A percentile compares a stretch with the other conserved stretches of the same genome.
phyloP scores from a whole-genome alignment of 2,797 vertebrate species.

The Mus spretus region DNA sequence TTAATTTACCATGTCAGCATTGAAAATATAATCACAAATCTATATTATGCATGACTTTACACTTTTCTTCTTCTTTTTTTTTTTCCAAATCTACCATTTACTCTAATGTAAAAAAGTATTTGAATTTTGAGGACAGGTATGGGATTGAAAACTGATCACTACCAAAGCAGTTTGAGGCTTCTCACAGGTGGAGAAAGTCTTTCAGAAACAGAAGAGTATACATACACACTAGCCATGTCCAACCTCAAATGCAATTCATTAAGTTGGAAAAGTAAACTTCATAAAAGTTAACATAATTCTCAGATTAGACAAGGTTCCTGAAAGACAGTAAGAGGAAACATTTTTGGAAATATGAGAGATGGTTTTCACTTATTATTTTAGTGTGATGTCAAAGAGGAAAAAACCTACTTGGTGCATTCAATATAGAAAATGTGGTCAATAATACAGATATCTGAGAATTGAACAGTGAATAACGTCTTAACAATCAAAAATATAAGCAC shows the following conservation, averaged over 20 bases:
- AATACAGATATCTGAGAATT: neutral
- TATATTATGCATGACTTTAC: too few relatives aligned
- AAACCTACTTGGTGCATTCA: neutral
- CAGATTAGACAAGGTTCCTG: neutral
- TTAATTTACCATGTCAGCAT: neutral
- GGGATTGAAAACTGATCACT: neutral
- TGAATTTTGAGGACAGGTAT: neutral
- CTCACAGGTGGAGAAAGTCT: neutral
- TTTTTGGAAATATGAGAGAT: neutral
- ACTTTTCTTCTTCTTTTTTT: neutral
- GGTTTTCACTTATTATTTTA: neutral
- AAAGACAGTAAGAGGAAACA: neutral
- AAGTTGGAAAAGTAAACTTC: neutral
- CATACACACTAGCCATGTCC: neutral
- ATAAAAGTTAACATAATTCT: neutral
- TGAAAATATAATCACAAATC: neutral
- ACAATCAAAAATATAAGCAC: neutral
- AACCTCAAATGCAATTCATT: neutral
- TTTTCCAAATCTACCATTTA: neutral
- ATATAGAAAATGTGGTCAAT: neutral
- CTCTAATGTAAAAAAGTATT: neutral
- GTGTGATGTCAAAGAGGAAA: neutral
- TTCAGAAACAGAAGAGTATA: neutral
- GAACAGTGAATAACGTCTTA: neutral
- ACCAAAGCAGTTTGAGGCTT: neutral